A percentile compares a stretch with the other conserved stretches of the same genome.
Evolutionary conservation across 1,140 invertebrate genomes (phyloP).

Genomic region (Patella vulgata): DNA sequence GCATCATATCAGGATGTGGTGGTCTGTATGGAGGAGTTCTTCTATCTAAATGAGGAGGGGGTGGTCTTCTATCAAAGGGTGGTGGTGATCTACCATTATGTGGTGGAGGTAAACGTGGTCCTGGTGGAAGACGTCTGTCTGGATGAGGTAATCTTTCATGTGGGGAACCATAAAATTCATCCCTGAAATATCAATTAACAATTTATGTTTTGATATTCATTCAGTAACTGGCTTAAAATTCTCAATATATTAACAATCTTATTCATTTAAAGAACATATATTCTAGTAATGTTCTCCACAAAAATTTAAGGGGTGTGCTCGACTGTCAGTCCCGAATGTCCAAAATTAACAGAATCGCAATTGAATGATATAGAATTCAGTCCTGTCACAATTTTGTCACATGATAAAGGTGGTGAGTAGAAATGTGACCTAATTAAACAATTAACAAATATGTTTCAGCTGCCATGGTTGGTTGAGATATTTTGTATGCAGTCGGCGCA

Average conservation of each 20-base stretch:
- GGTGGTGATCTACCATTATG: conserved; percentile 42
- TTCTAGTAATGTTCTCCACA: background rate
- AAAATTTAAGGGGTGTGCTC: no score
- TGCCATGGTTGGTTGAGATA: no score
- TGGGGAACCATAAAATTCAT: conserved; percentile 2
- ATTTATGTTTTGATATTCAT: conserved; percentile 25
- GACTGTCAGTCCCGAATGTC: no score
- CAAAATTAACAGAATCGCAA: no score
- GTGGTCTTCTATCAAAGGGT: conserved; percentile 38
- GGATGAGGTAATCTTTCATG: conserved; percentile 26
- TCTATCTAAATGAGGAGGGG: conserved; percentile 38
- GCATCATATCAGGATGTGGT: conserved; percentile 43
- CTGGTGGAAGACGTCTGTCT: conserved; percentile 36
- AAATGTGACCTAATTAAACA: background rate
- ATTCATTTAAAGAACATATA: background rate
- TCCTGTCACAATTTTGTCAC: background rate
- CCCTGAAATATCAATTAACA: conserved; percentile 8
- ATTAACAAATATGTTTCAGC: no score
- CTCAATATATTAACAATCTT: conserved; percentile 1
- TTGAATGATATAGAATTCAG: no score
- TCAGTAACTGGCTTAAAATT: conserved; percentile 24
- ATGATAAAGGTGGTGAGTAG: background rate
- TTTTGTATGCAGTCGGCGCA: no score
- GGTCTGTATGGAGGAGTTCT: conserved; percentile 41
- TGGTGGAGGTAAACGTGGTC: conserved; percentile 25